Base-by-base conservation (phyloP, 2,113 vertebrate species). In the Alces alces region DNA sequence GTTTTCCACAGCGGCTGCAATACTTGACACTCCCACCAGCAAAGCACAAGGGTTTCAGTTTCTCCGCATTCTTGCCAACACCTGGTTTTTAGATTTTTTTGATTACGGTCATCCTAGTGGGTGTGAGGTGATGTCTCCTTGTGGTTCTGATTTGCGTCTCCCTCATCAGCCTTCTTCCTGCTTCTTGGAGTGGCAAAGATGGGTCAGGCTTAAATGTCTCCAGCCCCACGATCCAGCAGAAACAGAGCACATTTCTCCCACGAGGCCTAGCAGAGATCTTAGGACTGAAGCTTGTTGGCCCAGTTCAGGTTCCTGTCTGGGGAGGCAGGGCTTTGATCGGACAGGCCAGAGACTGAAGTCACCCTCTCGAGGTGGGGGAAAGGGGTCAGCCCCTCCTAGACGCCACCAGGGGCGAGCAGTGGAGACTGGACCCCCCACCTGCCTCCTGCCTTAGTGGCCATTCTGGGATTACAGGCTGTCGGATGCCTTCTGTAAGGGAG, bases 221-320 rank as follows among this genome's bases (percentile, higher is more conserved):
- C 45, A 61, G 61, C 39, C 45, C 33, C n/a, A 0, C 2, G 1
- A 4, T 28, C 39, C 66, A 2, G 36, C 2, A 6, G 50, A 21
- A 83, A 23, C 57, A 25, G 82, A 47, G 13, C 27, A 28, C 25
- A 25, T 73, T 28, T 25, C 43, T 25, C 64, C 66, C 43, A 52
- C 4, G 17, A 14, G 91, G 52, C 15, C 57, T 43, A 36, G 50
- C 11, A 23, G 54, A 64, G 43, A 60, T 60, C 61, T 84, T 43
- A 36, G 16, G 33, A 91, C 47, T 87, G 60, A 28, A 25, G 86
- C 61, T 79, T 43, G n/a, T 43, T 83, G 79, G 78, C 58, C 14
- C 66, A 92, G 60, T 61, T 86, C 84, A 15, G 19, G 27, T 14
- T 28, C 54, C 66, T 5, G 7, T 33, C 6, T 12, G 15, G 13